Base-by-base conservation (phyloP, 2,888 invertebrate species). In the Tetramorium bicarinatum region DNA sequence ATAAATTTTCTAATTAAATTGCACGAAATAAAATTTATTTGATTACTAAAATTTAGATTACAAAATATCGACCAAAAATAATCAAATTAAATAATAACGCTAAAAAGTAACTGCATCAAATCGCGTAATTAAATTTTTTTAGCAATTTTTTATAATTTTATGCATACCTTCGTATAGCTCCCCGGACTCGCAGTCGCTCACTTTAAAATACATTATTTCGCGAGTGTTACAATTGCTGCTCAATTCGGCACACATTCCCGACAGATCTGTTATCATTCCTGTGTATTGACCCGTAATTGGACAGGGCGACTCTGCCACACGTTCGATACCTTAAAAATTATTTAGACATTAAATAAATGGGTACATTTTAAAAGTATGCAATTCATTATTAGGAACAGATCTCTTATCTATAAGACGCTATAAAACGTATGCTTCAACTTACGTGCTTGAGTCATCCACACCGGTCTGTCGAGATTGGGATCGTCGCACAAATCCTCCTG, bases 141-240 rank as follows among this genome's bases (percentile, higher is more conserved):
- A 25, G 15, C 8, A 47, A 44, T 29, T 59, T 64, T 47, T 76
- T 9, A 44, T 38, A 49, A 25, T 72, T 52, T 4, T 21, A 21
- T 47, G 44, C 76, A 66, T 85, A 96, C 96, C 96, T 95, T 97
- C 97, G 91, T 95, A 96, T 56, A 97, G 95, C 93, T 96, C 96
- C 52, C 95, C 94, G 59, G 96, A 95, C 76, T 95, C 95, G 91
- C 97, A 97, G 87, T 96, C 96, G 75, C 95, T 96, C 21, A 97
- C 96, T 92, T 96, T 96, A 92, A 96, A 97, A 90, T 96, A 96
- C 97, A 97, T 97, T 75, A 96, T 95, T 92, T 97, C 96, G 7
- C 96, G 96, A 7, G 96, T 96, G 88, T 95, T 95, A 92, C 97
- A 97, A 91, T 97, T 96, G 71, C 97, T 97, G 92, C 96, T 96